Evolutionary conservation across 1,140 invertebrate species (phyloP).

Genomic region (Euglossa dilemma): DNA sequence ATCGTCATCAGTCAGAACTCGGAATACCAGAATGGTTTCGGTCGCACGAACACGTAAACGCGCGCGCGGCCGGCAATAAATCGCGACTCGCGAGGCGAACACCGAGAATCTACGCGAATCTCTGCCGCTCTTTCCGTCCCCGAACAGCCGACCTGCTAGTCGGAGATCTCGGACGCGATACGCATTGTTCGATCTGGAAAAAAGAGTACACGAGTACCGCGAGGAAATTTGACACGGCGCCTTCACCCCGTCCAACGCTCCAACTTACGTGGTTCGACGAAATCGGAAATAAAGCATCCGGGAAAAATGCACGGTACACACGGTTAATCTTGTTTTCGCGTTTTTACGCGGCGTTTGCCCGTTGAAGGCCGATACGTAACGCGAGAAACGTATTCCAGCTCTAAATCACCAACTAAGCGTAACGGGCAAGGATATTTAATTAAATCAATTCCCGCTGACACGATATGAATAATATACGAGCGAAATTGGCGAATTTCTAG

Average conservation of each 20-base stretch:
- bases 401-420: constrained; percentile 23
- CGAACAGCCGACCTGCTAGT: constrained; percentile 13
- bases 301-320: not conserved
- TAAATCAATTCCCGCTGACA: constrained; percentile 13
- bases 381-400: not conserved
- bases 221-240: not conserved
- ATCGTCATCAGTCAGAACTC: not conserved
- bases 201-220: not conserved
- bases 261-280: not conserved
- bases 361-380: not conserved
- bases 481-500: constrained; percentile 11
- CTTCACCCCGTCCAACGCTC: not conserved
- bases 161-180: constrained; percentile 17
- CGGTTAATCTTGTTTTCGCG: not conserved
- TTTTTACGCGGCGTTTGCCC: not conserved
- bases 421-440: constrained; percentile 28
- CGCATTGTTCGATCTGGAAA: not conserved
- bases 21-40: constrained; percentile 34
- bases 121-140: constrained; percentile 27
- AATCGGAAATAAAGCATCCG: not conserved
- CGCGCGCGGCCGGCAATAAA: constrained; percentile 22
- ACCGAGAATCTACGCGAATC: constrained; percentile 59
- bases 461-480: not conserved
- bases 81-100: constrained; percentile 38
- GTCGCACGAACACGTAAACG: constrained; percentile 27